Evolutionary conservation across 2,888 invertebrate genomes (phyloP).

Genomic region (Heliothis peltigera): DNA sequence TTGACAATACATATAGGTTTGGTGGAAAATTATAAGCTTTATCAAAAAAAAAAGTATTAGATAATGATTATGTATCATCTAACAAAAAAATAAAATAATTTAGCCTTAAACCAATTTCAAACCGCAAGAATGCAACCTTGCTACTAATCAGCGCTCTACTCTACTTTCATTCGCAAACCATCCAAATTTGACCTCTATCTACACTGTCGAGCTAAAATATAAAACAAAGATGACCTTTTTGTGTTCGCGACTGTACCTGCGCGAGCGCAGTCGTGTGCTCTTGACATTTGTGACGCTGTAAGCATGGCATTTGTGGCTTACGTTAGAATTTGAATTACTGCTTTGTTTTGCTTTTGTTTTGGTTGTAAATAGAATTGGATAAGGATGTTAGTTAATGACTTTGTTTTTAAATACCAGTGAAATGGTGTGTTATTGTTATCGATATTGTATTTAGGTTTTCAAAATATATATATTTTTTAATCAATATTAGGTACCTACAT

Average conservation of each 20-base stretch:
- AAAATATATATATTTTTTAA: no score
- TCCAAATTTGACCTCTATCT: constrained; percentile 40
- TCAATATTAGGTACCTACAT: no score
- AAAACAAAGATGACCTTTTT: constrained; percentile 68
- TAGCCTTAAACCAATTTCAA: neutral
- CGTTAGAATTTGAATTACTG: constrained; percentile 12
- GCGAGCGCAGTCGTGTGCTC: constrained; percentile 59
- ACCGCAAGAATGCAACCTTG: constrained; percentile 29
- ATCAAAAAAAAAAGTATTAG: no score
- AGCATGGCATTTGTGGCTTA: constrained; percentile 41
- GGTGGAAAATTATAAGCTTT: no score
- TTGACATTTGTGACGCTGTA: constrained; percentile 62
- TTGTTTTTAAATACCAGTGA: no score
- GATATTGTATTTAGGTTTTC: no score
- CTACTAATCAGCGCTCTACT: constrained; percentile 19
- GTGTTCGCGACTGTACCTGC: constrained; percentile 41
- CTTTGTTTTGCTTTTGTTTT: constrained; percentile 35
- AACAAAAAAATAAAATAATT: neutral
- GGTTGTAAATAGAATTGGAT: neutral
- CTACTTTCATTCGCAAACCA: constrained; percentile 39
- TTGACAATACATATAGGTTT: no score
- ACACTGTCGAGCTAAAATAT: constrained; percentile 30
- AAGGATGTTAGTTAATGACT: neutral
- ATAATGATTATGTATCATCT: neutral
- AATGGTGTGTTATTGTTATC: no score